Evolutionary conservation across 2,797 vertebrate species (phyloP).

Genomic region (Denticeps clupeoides): DNA sequence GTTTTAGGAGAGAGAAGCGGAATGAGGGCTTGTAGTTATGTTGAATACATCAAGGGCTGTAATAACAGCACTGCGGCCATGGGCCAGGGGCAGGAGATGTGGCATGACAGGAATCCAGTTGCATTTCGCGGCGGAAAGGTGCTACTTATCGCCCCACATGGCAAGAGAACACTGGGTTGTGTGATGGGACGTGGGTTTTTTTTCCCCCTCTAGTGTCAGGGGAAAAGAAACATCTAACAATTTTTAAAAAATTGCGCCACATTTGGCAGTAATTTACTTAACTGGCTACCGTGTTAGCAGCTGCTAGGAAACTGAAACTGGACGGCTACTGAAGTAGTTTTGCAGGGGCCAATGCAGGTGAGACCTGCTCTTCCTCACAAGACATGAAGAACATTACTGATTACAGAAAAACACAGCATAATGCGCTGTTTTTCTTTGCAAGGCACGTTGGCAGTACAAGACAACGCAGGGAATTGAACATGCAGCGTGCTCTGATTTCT

Average conservation of each 20-base stretch:
- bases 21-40: constrained; percentile 22
- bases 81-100: constrained; percentile 51
- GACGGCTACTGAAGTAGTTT: no score
- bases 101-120: constrained; percentile 50
- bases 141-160: constrained; percentile 43
- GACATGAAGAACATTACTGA: no score
- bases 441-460: no score
- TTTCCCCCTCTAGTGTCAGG: constrained; percentile 48
- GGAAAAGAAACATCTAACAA: constrained; percentile 22
- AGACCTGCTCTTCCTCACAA: no score
- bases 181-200: no score
- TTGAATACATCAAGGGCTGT: constrained; percentile 38
- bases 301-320: no score
- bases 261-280: constrained; percentile 55
- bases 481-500: no score
- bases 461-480: no score
- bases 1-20: constrained; percentile 52
- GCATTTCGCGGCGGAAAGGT: constrained; percentile 34
- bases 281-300: constrained; percentile 20
- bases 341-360: no score
- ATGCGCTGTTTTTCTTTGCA: no score
- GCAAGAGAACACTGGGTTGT: constrained; percentile 42
- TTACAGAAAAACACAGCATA: no score
- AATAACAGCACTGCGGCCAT: constrained; percentile 33
- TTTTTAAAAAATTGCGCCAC: constrained; percentile 31